A percentile compares a stretch with the other conserved stretches of the same genome.
Evolutionary conservation across 1,140 invertebrate genomes (phyloP).

Genomic region (Drosophila mayri): DNA sequence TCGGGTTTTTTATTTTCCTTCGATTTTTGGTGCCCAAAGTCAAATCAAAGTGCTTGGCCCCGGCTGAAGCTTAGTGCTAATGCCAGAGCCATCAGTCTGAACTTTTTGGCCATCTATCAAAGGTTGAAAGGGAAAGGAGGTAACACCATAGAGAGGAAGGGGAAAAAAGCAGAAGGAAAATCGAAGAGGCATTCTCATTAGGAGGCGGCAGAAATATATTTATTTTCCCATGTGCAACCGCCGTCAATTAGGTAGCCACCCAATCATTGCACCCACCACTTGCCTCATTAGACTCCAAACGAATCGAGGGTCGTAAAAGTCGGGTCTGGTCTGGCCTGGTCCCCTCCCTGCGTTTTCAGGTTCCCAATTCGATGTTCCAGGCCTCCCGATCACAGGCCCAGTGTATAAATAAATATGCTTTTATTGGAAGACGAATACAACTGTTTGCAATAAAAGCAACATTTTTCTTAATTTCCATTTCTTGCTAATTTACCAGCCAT

Average conservation of each 20-base stretch:
- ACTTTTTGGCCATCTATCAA: constrained; percentile 68
- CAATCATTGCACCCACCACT: constrained; percentile 64
- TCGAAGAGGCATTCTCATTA: constrained; percentile 52
- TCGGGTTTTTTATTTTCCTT: not conserved
- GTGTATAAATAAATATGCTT: constrained; percentile 78
- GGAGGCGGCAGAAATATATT: constrained; percentile 36
- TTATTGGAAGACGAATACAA: constrained; percentile 82
- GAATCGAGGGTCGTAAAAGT: constrained; percentile 77
- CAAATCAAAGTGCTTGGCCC: constrained; percentile 75
- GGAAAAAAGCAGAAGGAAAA: constrained; percentile 14
- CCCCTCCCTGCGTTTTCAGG: not conserved
- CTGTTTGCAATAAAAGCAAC: constrained; percentile 83
- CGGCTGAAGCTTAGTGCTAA: constrained; percentile 51
- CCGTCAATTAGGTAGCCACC: constrained; percentile 70
- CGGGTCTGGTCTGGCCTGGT: constrained; percentile 1
- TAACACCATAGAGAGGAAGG: not conserved
- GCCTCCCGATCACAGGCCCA: constrained; percentile 17
- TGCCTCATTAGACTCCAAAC: constrained; percentile 74
- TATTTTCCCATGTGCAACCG: constrained; percentile 44
- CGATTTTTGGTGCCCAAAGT: constrained; percentile 58
- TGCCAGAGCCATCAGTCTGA: constrained; percentile 56
- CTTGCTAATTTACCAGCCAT: constrained; percentile 81
- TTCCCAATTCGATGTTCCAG: constrained; percentile 9
- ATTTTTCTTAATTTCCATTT: constrained; percentile 84
- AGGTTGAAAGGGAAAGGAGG: constrained; percentile 29